Percentiles rank a stretch among this genome's conserved stretches.
phyloP scores from a whole-genome alignment of 1,140 invertebrate species.

The Mya arenaria region DNA sequence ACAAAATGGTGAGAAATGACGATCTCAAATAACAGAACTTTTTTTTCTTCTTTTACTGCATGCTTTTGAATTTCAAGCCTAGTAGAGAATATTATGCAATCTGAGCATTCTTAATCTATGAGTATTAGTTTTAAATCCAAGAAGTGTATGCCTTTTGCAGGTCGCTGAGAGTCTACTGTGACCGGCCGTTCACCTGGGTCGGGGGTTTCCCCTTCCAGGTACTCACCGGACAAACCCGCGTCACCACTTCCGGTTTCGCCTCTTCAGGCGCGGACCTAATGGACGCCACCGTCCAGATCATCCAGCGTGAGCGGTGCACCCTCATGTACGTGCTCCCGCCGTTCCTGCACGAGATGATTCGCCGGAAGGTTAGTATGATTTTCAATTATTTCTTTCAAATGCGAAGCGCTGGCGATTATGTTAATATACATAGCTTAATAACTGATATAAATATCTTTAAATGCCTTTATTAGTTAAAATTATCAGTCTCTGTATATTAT shows the following conservation, averaged over 20 bases:
- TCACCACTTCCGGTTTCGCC: constrained; percentile 13
- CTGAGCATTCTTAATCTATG: too few species aligned
- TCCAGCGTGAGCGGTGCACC: neutral
- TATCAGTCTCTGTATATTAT: too few species aligned
- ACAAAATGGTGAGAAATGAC: too few species aligned
- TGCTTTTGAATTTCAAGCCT: too few species aligned
- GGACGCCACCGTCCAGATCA: neutral
- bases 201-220: constrained; percentile 23
- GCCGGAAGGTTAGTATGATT: neutral
- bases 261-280: neutral
- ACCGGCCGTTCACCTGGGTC: constrained; percentile 22
- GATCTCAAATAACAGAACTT: too few species aligned
- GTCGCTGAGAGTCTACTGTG: neutral
- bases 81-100: too few species aligned
- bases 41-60: too few species aligned
- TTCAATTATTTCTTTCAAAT: neutral
- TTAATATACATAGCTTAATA: neutral
- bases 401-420: neutral
- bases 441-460: too few species aligned
- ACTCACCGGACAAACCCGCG: neutral
- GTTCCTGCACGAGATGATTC: neutral
- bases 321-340: neutral
- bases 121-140: too few species aligned
- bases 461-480: too few species aligned
- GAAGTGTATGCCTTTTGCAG: too few species aligned